Evolutionary conservation across 2,888 invertebrate genomes (phyloP), one percentile per base, ranked within the genome.

Genomic region (Caenorhabditis panamensis): DNA sequence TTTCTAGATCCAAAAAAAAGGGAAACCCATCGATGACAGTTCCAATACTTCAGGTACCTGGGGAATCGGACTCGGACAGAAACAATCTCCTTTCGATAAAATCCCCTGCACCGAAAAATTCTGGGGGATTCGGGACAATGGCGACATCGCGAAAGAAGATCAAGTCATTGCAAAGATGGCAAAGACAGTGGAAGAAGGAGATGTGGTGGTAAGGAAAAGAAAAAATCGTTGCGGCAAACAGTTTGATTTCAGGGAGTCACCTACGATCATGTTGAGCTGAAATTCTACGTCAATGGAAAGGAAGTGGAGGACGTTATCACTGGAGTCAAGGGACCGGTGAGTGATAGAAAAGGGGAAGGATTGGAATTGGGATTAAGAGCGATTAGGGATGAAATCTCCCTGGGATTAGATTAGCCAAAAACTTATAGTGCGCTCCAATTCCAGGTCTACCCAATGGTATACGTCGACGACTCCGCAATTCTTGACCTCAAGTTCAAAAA

Each of bases 391-490:
- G 20, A 51, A 24, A 28, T 24, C 5, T 31, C 31, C 9, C 31
- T 31, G 31, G 9, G 9, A 6, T 31, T 31, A 31, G 16, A 44
- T 28, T 18, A 28, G 20, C 22, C 20, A 49, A 11, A 20, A 49
- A 49, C 9, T 59, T 37, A 8, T 1, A 62, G 16, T 24, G 1
- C 18, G 5, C 24, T 11, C 61, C 13, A 87, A 79, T 63, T 86
- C 8, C 82, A 89, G 83, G 86, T 90, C 5, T 90, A 86, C 69
- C 89, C 90, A 8, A 77, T 85, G 78, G 88, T 94, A 94, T 75
- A 93, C 96, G 97, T 98, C 90, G 97, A 97, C 90, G 96, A 97
- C 91, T 97, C 97, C 85, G 97, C 98, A 31, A 97, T 98, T 87
- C 92, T 99, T 92, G 99, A 99, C 92, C 94, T 97, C 84, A 94